Evolutionary conservation across 53 echinoderm and acorn worm genomes (phyloP).

Genomic region (Actinopyga echinites): DNA sequence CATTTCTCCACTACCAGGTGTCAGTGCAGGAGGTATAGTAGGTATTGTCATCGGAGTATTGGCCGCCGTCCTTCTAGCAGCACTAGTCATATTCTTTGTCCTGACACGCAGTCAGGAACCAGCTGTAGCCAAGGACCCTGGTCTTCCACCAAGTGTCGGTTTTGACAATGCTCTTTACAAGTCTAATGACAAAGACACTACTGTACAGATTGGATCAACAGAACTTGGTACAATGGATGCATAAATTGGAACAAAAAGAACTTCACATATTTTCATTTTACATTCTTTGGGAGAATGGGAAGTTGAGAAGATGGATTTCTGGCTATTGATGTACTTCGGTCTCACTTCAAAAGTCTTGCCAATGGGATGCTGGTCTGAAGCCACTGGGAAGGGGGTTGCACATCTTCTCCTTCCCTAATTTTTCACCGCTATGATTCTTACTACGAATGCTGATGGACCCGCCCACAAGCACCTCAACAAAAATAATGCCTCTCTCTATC

Average conservation of each 20-base stretch:
- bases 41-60: slow-evolving; percentile 61
- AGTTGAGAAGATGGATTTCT: no score
- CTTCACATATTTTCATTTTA: no score
- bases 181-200: slow-evolving; percentile 14
- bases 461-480: no score
- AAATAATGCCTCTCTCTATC: no score
- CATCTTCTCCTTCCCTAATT: no score
- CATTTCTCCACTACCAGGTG: neutral
- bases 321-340: no score
- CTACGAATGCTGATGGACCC: no score
- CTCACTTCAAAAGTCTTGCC: no score
- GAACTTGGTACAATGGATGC: slow-evolving; percentile 2
- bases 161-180: slow-evolving; percentile 81
- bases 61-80: slow-evolving; percentile 33
- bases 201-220: slow-evolving; percentile 15
- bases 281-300: no score
- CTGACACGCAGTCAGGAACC: neutral
- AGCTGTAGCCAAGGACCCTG: neutral
- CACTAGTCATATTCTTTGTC: slow-evolving; percentile 51
- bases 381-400: no score
- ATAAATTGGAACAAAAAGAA: neutral
- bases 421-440: no score
- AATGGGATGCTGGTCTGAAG: no score
- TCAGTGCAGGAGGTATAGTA: slow-evolving; percentile 52
- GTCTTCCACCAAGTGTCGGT: slow-evolving; percentile 58